Conservation (phyloP, 1,140 invertebrate species). For the Augochlora pura region DNA sequence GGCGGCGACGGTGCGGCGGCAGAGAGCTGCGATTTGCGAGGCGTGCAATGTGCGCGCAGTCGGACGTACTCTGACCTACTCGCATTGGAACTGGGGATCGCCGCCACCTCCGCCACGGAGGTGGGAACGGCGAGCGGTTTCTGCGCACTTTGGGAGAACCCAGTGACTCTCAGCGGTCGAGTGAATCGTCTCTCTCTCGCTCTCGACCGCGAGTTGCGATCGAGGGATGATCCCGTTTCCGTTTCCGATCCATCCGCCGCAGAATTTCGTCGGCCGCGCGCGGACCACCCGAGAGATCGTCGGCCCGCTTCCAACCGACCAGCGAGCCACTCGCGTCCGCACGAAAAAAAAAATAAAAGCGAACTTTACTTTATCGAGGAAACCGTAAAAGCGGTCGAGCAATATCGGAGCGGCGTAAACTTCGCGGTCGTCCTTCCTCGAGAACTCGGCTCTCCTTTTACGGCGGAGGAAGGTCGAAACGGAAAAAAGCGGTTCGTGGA, state of each 20-base stretch:
- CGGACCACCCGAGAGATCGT: slow-evolving; percentile 5
- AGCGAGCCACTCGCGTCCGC: background rate
- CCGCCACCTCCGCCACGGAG: background rate
- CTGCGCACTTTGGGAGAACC: background rate
- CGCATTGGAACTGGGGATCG: background rate
- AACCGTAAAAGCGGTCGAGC: background rate
- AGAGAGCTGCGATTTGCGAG: background rate
- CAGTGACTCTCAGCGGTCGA: slow-evolving; percentile 27
- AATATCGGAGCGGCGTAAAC: slow-evolving; percentile 30
- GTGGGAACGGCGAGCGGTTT: background rate
- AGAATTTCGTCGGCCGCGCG: background rate
- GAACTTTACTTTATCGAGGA: slow-evolving; percentile 24
- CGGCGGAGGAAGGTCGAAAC: slow-evolving; percentile 47
- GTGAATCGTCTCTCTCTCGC: slow-evolving; percentile 7
- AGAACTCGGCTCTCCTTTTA: slow-evolving; percentile 46
- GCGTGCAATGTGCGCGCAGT: background rate
- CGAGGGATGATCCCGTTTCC: no score
- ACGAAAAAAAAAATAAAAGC: background rate
- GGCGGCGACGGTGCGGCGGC: background rate
- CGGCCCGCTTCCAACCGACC: no score
- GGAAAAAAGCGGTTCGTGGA: slow-evolving; percentile 54
- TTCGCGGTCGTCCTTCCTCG: slow-evolving; percentile 41
- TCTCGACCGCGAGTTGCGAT: background rate
- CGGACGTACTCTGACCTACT: slow-evolving; percentile 4
- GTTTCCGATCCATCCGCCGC: no score